Evolutionary conservation across 2,113 vertebrate genomes (phyloP), one percentile per base, ranked within the genome.

Genomic region (Hypanus sabinus): DNA sequence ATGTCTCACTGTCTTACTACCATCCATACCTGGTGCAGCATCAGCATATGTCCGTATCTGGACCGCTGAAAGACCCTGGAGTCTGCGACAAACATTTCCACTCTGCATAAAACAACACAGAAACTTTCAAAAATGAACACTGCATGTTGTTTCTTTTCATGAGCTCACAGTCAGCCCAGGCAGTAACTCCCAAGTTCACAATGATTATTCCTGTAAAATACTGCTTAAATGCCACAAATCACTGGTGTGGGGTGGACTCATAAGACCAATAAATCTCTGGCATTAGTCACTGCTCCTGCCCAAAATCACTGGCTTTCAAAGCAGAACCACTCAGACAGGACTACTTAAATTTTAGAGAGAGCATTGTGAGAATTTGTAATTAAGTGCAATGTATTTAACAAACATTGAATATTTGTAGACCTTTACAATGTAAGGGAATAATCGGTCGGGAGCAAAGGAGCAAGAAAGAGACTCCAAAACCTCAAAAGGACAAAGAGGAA

Each of bases 11-110:
- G 46, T 46, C 46, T 46, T 46, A 46, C 46, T 81, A 7, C 1
- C 10, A 0, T 38, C 94, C 97, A 96, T 97, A 98, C 98, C 97
- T 94, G 96, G 95, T 94, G 97, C 96, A 95, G 98, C 98, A 95
- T 99, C 98, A 0, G 98, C 96, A 1, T 98, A 99, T 60, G 96
- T 98, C 95, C 98, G 97, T 94, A 97, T 95, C 1, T 97, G 96
- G 81, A 97, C 94, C 0, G 95, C 96, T 93, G 97, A 95, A 94
- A 97, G 94, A 94, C 97, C 97, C 18, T 97, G 98, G 55, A 98
- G 95, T 88, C 98, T 98, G 96, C 96, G 97, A 90, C 97, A 97
- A 57, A 99, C 94, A 38, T 96, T 96, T 94, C 95, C 0, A 38
- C 33, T 46, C 38, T 46, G 30, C 79, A 18, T 36, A 18, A 79